Conservation (phyloP, 1,140 invertebrate species). For the Drosophila leontia region DNA sequence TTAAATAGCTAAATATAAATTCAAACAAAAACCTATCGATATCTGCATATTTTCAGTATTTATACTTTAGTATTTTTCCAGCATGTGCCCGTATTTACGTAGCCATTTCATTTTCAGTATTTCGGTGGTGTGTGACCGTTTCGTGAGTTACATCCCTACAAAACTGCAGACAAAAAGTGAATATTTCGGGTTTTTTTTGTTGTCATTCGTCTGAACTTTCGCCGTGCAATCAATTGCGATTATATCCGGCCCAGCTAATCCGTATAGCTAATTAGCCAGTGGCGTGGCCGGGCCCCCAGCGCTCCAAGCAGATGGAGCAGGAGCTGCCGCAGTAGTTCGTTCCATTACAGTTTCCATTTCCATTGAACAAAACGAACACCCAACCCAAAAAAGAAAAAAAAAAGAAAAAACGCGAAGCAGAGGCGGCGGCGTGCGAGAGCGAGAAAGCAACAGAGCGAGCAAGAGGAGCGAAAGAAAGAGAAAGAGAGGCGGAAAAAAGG, state of each 20-base stretch:
- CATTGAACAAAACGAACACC: slow-evolving; percentile 59
- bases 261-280: slow-evolving; percentile 25
- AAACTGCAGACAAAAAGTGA: slow-evolving; percentile 38
- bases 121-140: slow-evolving; percentile 6
- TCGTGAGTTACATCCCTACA: slow-evolving; percentile 33
- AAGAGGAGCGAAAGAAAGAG: slow-evolving; percentile 3
- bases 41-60: background rate
- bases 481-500: slow-evolving; percentile 27
- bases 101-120: background rate
- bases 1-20: background rate
- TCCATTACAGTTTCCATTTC: slow-evolving; percentile 26
- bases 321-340: slow-evolving; percentile 20
- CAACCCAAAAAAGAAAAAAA: slow-evolving; percentile 65
- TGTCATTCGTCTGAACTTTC: slow-evolving; percentile 31
- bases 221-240: slow-evolving; percentile 22
- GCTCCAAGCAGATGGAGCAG: slow-evolving; percentile 21
- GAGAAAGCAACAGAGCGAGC: slow-evolving; percentile 38
- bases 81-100: background rate
- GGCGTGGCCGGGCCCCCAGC: slow-evolving; percentile 16
- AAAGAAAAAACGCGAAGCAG: slow-evolving; percentile 45
- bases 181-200: slow-evolving; percentile 35
- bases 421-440: slow-evolving; percentile 42
- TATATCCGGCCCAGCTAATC: slow-evolving; percentile 18
- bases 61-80: background rate
- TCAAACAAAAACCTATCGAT: background rate